Conservation (phyloP, 92 coral and sea anemone genomes). For the Palythoa caribaeorum region DNA sequence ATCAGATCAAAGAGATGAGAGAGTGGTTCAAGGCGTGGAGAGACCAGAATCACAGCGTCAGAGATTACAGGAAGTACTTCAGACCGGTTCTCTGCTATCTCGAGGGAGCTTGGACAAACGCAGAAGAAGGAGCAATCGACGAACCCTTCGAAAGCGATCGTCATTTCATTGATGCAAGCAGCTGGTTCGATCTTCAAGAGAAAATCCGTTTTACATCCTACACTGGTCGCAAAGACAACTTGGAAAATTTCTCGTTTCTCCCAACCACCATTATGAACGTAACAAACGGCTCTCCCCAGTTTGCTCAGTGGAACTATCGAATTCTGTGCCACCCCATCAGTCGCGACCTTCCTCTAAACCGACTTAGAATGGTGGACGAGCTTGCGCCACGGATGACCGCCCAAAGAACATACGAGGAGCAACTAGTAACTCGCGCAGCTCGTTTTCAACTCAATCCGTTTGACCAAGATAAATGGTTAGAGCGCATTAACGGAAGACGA, state of each 20-base stretch:
- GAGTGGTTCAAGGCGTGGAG: conserved; percentile 98
- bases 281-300: conserved; percentile 77
- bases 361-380: conserved; percentile 76
- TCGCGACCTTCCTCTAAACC: conserved; percentile 74
- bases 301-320: conserved; percentile 90
- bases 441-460: conserved; percentile 77
- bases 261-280: conserved; percentile 88
- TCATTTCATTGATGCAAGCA: conserved; percentile 88
- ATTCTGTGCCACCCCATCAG: conserved; percentile 76
- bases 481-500: too few species aligned
- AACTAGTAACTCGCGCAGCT: conserved; percentile 60
- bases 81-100: conserved; percentile 86
- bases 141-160: conserved; percentile 96
- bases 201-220: conserved; percentile 96
- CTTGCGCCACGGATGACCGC: conserved; percentile 64
- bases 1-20: conserved; percentile 88
- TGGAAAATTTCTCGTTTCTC: conserved; percentile 91
- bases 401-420: conserved; percentile 53
- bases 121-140: conserved; percentile 76
- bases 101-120: conserved; percentile 91
- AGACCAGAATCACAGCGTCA: conserved; percentile 69
- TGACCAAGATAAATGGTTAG: conserved; percentile 56
- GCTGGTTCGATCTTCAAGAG: conserved; percentile 94
- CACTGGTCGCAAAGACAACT: conserved; percentile 93
- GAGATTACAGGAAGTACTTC: conserved; percentile 93